phyloP scores from a whole-genome alignment of 1,140 invertebrate genomes.

The Brachionus plicatilis region DNA sequence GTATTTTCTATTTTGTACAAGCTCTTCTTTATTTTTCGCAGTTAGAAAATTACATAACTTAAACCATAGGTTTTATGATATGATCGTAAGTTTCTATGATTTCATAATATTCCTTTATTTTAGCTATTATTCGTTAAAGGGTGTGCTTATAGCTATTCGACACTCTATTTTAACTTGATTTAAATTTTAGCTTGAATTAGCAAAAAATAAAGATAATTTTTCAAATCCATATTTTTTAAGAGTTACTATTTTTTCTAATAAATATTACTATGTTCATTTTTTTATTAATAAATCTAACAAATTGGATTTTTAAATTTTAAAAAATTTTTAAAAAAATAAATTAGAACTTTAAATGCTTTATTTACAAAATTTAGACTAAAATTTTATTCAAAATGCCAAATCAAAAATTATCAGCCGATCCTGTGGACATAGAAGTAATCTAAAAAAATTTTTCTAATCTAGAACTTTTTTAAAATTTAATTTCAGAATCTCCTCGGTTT shows the following conservation, averaged over 20 bases:
- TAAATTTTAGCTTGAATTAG: neutral
- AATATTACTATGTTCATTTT: neutral
- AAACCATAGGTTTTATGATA: neutral
- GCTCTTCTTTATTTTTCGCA: neutral
- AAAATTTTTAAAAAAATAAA: neutral
- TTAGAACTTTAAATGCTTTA: neutral
- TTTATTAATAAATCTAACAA: neutral
- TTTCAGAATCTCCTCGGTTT: slow-evolving; percentile 72
- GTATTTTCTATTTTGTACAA: neutral
- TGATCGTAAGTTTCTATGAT: neutral
- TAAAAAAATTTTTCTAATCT: neutral
- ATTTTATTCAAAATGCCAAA: neutral
- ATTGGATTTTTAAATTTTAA: neutral
- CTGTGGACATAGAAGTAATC: neutral
- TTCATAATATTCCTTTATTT: neutral
- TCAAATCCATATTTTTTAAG: no score
- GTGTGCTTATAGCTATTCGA: neutral
- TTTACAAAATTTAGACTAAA: neutral
- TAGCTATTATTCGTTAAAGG: neutral
- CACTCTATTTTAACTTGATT: neutral
- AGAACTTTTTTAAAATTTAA: neutral
- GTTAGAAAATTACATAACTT: neutral
- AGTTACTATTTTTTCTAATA: neutral
- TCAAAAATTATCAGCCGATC: neutral
- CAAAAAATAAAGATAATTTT: neutral